These are phyloP conservation scores for Ectemnius lituratus DNA, from an alignment of 2,888 invertebrate genomes.

Conservation along the genomic window DNA sequence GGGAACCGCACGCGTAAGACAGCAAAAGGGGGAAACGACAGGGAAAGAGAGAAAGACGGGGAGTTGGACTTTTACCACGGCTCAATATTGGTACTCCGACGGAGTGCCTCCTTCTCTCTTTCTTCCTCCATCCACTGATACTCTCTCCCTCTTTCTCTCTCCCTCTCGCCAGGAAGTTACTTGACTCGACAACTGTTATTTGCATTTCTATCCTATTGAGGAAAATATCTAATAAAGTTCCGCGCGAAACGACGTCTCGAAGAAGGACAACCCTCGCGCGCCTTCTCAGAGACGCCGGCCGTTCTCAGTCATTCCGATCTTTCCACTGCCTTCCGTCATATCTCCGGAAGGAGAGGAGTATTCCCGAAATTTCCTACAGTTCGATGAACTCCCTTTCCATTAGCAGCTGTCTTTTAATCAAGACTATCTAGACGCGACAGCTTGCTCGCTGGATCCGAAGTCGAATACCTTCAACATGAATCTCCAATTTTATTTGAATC, in stretches of 20 bases:
- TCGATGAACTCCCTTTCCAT: constrained; percentile 44
- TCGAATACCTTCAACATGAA: too few relatives aligned
- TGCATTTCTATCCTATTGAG: constrained; percentile 74
- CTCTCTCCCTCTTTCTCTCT: constrained; percentile 48
- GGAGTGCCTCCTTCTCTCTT: constrained; percentile 52
- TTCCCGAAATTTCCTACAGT: constrained; percentile 44
- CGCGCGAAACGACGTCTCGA: constrained; percentile 57
- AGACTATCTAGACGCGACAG: too few relatives aligned
- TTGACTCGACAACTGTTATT: constrained; percentile 73
- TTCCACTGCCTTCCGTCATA: too few relatives aligned
- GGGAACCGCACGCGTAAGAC: constrained; percentile 10
- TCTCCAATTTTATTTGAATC: too few relatives aligned
- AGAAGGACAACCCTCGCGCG: constrained; percentile 34
- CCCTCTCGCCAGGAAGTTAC: constrained; percentile 57
- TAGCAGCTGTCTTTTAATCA: constrained; percentile 6
- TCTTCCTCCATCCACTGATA: constrained; percentile 26
- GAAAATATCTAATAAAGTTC: constrained; percentile 74
- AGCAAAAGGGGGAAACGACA: constrained; percentile 13
- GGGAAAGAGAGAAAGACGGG: constrained; percentile 15
- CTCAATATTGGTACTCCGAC: constrained; percentile 71
- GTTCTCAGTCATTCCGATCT: too few relatives aligned
- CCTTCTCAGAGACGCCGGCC: too few relatives aligned
- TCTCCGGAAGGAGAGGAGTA: constrained; percentile 10
- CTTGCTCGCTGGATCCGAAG: background rate
- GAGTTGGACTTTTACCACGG: constrained; percentile 68